Percentiles rank a stretch among this genome's conserved stretches.
phyloP scores from a whole-genome alignment of 2,113 vertebrate species.

The Aptenodytes patagonicus region DNA sequence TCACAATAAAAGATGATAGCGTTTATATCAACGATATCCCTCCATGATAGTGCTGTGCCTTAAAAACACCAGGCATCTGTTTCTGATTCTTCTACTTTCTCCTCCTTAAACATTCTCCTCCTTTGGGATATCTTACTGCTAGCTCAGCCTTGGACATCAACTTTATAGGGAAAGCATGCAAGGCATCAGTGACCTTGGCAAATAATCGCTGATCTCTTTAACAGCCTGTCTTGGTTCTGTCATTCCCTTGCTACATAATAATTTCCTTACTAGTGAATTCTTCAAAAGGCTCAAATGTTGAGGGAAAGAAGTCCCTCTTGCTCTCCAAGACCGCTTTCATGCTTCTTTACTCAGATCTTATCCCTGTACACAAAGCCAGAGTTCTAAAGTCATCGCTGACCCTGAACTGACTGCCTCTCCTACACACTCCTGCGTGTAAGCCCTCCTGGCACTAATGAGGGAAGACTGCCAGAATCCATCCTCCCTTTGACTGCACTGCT shows the following conservation, averaged over 20 bases:
- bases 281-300: background rate
- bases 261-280: background rate
- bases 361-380: background rate
- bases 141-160: background rate
- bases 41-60: background rate
- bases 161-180: background rate
- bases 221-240: background rate
- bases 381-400: background rate
- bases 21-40: background rate
- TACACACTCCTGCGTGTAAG: background rate
- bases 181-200: background rate
- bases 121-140: background rate
- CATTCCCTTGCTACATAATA: background rate
- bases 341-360: background rate
- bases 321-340: background rate
- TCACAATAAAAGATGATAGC: background rate
- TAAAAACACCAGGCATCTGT: background rate
- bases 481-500: background rate
- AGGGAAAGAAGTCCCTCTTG: background rate
- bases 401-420: background rate
- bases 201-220: background rate
- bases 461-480: background rate
- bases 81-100: background rate
- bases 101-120: background rate
- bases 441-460: background rate